Evolutionary conservation across 2,888 invertebrate species (phyloP), one percentile per base, ranked within the genome.

Genomic region (Lasioglossum morio): DNA sequence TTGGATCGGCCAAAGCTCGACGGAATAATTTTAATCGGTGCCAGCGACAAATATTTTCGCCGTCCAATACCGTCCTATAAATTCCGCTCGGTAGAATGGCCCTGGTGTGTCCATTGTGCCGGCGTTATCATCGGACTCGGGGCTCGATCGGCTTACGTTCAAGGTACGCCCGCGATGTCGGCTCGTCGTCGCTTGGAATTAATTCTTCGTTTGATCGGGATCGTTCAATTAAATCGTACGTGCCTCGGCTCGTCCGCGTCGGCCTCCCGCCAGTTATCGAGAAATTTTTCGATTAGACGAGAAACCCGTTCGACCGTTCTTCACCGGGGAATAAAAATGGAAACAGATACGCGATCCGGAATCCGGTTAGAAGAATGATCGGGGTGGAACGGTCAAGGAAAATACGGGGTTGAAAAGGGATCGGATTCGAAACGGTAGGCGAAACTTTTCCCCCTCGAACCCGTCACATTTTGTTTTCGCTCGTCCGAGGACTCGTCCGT

Each of bases 391-490:
- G 46, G 57, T 3, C 16, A 14, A 40, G 27, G 8, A 53, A 40
- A 63, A 77, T 16, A 48, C 48, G 19, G 46, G 12, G 0, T 4
- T 30, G 23, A 12, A 74, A 23, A 19, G 37, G 5, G 10, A 23
- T 2, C n/a, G 30, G 30, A 2, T 30, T 30, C 30, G 23, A 8
- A 34, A 60, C 37, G n/a, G 19, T 10, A 43, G 63, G 43, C 23
- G 60, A 69, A 88, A 89, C 83, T 89, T 88, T 86, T 79, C 81
- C 63, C 82, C 82, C 81, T 76, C 73, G 78, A 79, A 87, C 84
- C 77, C 84, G 81, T 48, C 78, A 75, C 78, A 86, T 87, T 90
- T 84, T 87, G 83, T 89, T 89, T 86, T 76, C 81, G 27, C 46
- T 66, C 3, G 53, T 10, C 30, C 60, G 80, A 34, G 75, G 74